Conservation (phyloP, 2,113 vertebrate species). For the Myotis lucifugus region DNA sequence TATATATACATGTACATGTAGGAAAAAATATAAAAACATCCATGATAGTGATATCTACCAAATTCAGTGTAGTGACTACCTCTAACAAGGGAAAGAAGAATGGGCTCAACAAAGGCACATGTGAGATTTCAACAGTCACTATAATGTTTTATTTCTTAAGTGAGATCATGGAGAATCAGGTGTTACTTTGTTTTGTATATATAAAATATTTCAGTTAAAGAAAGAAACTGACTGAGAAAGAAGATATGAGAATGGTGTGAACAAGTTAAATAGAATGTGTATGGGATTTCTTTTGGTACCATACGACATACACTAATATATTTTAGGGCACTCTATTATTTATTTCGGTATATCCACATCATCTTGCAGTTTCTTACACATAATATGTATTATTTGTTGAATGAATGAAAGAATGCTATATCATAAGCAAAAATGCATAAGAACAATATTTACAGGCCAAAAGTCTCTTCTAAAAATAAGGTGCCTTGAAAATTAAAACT, state of each 20-base stretch:
- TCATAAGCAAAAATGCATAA: background rate
- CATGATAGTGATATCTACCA: background rate
- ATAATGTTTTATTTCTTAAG: background rate
- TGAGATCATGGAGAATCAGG: background rate
- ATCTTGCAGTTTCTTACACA: background rate
- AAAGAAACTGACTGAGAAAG: background rate
- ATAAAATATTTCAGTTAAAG: background rate
- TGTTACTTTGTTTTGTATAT: background rate
- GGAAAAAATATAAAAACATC: background rate
- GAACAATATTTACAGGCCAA: background rate
- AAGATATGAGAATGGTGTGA: background rate
- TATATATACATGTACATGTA: background rate
- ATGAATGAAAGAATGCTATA: background rate
- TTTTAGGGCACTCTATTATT: background rate
- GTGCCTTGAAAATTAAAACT: background rate
- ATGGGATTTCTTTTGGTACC: background rate
- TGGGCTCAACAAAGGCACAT: background rate
- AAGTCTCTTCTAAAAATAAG: background rate
- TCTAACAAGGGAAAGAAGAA: background rate
- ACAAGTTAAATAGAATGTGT: background rate
- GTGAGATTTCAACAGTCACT: background rate
- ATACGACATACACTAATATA: background rate
- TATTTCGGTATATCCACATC: background rate
- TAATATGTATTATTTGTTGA: background rate
- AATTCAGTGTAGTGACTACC: background rate